phyloP scores from a whole-genome alignment of 23 tunicate species.

The Aplidium turbinatum region DNA sequence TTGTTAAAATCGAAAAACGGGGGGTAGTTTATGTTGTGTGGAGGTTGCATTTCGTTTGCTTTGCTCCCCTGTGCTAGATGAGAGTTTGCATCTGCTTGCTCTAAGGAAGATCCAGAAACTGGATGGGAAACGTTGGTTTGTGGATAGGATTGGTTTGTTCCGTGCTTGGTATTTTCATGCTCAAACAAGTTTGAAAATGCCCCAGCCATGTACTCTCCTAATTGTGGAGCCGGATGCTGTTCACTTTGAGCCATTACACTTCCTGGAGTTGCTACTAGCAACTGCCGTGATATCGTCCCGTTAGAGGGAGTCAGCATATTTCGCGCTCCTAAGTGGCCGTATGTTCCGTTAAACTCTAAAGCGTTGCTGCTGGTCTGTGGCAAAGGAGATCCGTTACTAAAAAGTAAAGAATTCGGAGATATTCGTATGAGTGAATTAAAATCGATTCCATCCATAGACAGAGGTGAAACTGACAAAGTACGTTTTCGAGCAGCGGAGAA shows the following conservation, averaged over 20 bases:
- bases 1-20: too few relatives aligned
- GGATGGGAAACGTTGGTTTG: too few relatives aligned
- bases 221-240: background rate
- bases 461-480: constrained; percentile 71
- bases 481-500: constrained; percentile 69
- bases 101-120: too few relatives aligned
- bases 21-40: too few relatives aligned
- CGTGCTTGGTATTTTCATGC: background rate
- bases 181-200: constrained; percentile 9
- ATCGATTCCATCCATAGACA: constrained; percentile 85
- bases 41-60: too few relatives aligned
- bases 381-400: constrained; percentile 42
- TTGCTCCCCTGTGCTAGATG: background rate
- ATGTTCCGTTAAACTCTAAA: constrained; percentile 36
- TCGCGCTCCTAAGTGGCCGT: constrained; percentile 70
- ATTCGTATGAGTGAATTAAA: constrained; percentile 65
- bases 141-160: too few relatives aligned
- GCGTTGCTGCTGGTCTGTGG: constrained; percentile 16
- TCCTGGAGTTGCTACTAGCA: constrained; percentile 72
- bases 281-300: constrained; percentile 57
- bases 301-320: constrained; percentile 50
- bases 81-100: constrained; percentile 7
- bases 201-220: constrained; percentile 9
- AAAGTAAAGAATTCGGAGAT: constrained; percentile 68
- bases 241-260: constrained; percentile 36